A percentile compares a stretch with the other conserved stretches of the same genome.
Evolutionary conservation across 2,797 vertebrate species (phyloP).

Genomic region (Dallia pectoralis): DNA sequence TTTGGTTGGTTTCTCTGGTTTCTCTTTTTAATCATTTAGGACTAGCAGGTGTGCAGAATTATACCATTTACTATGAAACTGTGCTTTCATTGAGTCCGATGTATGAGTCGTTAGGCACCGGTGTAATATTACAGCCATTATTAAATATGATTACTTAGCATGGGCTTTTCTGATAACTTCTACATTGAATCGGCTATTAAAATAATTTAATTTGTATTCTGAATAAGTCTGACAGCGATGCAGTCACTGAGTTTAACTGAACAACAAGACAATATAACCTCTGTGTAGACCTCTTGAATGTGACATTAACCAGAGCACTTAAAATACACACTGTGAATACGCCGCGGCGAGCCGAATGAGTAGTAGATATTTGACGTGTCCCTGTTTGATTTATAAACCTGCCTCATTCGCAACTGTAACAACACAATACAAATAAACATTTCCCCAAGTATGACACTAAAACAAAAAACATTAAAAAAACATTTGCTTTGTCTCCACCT

Average conservation of each 20-base stretch:
- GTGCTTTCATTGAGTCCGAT: conserved; percentile 6
- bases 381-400: conserved; percentile 47
- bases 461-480: conserved; percentile 32
- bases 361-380: conserved; percentile 42
- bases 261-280: conserved; percentile 11
- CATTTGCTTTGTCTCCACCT: conserved; percentile 30
- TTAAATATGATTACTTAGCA: background rate
- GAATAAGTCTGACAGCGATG: too few relatives aligned
- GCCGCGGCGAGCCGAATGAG: background rate
- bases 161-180: too few relatives aligned
- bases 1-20: too few relatives aligned
- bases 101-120: background rate
- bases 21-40: conserved; percentile 60
- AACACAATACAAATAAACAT: conserved; percentile 38
- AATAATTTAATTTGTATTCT: background rate
- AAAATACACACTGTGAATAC: conserved; percentile 27
- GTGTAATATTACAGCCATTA: background rate
- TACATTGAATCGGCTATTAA: too few relatives aligned
- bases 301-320: conserved; percentile 22
- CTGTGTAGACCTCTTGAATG: conserved; percentile 25
- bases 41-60: conserved; percentile 32
- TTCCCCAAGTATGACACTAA: conserved; percentile 41
- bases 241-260: conserved; percentile 1
- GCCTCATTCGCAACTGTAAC: conserved; percentile 33
- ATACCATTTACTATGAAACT: conserved; percentile 22